Conservation (phyloP, 2,113 vertebrate species). For the Mola mola region DNA sequence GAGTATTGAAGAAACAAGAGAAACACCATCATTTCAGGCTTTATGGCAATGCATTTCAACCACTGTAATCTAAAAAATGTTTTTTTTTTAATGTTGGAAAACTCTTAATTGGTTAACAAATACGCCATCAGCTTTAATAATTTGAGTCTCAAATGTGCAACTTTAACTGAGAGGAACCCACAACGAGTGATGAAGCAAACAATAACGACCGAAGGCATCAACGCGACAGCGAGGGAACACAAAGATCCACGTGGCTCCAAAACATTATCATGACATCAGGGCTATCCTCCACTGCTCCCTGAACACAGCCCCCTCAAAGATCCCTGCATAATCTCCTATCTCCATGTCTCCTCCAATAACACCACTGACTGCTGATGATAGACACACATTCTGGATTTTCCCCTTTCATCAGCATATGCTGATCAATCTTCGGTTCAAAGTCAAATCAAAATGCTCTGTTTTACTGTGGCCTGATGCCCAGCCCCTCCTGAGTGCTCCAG, state of each 20-base stretch:
- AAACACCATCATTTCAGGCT: no score
- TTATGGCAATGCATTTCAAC: no score
- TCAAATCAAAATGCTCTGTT: slow-evolving; percentile 53
- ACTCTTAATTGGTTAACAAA: no score
- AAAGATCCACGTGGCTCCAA: slow-evolving; percentile 36
- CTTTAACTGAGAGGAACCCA: not conserved
- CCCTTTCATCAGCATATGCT: slow-evolving; percentile 8
- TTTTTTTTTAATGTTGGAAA: no score
- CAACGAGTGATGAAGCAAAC: slow-evolving; percentile 8
- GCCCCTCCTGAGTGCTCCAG: slow-evolving; percentile 33
- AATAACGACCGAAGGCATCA: slow-evolving; percentile 5
- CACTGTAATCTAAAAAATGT: no score
- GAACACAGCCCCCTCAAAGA: slow-evolving; percentile 34
- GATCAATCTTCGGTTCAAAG: slow-evolving; percentile 27
- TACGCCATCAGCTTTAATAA: no score
- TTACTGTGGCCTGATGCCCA: slow-evolving; percentile 52
- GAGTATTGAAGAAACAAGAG: no score
- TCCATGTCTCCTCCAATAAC: slow-evolving; percentile 51
- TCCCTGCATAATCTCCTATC: slow-evolving; percentile 24
- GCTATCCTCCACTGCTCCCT: not conserved
- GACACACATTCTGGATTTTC: slow-evolving; percentile 28
- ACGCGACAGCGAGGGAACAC: slow-evolving; percentile 4
- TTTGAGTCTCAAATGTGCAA: slow-evolving; percentile 1
- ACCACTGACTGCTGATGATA: slow-evolving; percentile 31
- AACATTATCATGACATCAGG: slow-evolving; percentile 55